These are phyloP conservation scores for Diabrotica undecimpunctata DNA, from an alignment of 1,140 invertebrate species.

Conservation along the genomic window DNA sequence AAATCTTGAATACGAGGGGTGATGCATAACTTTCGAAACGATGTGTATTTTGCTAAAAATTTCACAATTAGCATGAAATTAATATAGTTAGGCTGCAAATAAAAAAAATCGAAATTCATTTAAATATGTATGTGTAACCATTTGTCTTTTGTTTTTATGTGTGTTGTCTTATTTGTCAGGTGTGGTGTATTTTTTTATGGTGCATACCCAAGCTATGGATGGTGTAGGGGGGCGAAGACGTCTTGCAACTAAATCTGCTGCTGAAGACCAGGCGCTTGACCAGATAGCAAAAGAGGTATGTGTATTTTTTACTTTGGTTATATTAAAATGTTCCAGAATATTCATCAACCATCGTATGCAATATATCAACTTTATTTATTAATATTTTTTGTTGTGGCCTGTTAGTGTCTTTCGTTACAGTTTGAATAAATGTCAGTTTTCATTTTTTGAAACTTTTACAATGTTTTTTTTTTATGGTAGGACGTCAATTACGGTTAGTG, in stretches of 20 bases:
- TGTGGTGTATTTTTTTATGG: slow-evolving; percentile 13
- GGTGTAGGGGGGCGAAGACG: slow-evolving; percentile 68
- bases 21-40: no score
- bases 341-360: no score
- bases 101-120: slow-evolving; percentile 6
- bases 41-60: no score
- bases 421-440: not conserved
- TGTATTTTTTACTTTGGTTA: not conserved
- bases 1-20: no score
- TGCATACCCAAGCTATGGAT: slow-evolving; percentile 51
- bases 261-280: slow-evolving; percentile 84
- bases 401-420: not conserved
- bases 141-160: slow-evolving; percentile 18
- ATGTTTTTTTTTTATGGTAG: no score
- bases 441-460: no score
- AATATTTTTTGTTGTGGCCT: not conserved
- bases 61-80: no score
- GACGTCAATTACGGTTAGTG: no score
- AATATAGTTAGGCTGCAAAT: no score
- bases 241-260: slow-evolving; percentile 67
- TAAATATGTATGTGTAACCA: not conserved
- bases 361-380: no score
- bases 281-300: slow-evolving; percentile 84
- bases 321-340: no score
- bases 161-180: slow-evolving; percentile 26